These are phyloP conservation scores for Micrasema minimum DNA, from an alignment of 1,140 invertebrate genomes.

Conservation along the genomic window DNA sequence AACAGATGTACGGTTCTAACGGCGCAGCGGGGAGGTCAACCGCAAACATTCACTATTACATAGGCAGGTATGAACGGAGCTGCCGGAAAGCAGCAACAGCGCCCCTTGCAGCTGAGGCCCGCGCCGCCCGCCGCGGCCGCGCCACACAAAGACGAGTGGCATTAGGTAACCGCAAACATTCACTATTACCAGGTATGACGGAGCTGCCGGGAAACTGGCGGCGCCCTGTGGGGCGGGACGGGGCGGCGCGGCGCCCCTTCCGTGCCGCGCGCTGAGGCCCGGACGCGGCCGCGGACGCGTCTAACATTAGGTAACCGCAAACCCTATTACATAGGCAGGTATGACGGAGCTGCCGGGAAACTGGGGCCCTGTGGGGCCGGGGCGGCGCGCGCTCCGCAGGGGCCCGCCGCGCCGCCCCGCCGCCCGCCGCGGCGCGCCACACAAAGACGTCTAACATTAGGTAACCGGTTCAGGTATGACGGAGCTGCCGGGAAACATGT, in stretches of 20 bases:
- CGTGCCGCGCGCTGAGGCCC: conserved; percentile 60
- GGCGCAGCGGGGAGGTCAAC: conserved; percentile 74
- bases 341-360: conserved; percentile 56
- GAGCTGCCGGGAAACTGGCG: conserved; percentile 89
- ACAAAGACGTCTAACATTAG: conserved; percentile 76
- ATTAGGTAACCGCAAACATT: conserved; percentile 65
- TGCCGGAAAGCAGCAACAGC: conserved; percentile 60
- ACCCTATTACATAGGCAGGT: too few relatives aligned
- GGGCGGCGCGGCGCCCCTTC: conserved; percentile 64
- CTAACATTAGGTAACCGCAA: conserved; percentile 70
- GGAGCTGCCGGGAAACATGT: conserved; percentile 88
- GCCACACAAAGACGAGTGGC: conserved; percentile 77
- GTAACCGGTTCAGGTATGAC: conserved; percentile 59
- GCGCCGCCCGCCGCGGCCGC: conserved; percentile 61
- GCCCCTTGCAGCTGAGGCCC: conserved; percentile 59
- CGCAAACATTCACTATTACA: too few relatives aligned
- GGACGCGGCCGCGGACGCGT: conserved; percentile 61
- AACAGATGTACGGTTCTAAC: conserved; percentile 84
- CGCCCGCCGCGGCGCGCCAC: conserved; percentile 64
- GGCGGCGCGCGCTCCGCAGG: conserved; percentile 60
- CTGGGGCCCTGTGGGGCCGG: conserved; percentile 59
- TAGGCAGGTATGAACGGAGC: too few relatives aligned
- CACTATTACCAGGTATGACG: too few relatives aligned
- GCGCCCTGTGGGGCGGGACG: conserved; percentile 90
- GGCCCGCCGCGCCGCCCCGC: conserved; percentile 61